phyloP scores from a whole-genome alignment of 2,797 vertebrate genomes.

The Heteromormyrus szaboi region DNA sequence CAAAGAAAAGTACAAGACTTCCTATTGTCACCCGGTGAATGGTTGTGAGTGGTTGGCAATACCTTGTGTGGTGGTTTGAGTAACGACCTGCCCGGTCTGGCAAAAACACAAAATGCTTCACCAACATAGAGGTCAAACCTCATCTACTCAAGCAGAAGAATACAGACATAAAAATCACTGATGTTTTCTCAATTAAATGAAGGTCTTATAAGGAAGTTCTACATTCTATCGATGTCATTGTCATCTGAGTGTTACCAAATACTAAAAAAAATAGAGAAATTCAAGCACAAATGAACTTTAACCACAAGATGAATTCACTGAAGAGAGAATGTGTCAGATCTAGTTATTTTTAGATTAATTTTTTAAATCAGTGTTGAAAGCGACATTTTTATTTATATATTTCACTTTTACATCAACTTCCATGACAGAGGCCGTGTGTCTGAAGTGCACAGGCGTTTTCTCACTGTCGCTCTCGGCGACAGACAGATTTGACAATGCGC shows the following conservation, averaged over 20 bases:
- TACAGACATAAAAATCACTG: not conserved
- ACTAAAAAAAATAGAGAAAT: not conserved
- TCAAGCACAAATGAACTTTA: not conserved
- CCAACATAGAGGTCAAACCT: not conserved
- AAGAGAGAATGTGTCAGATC: not conserved
- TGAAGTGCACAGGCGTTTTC: not conserved
- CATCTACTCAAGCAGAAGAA: not conserved
- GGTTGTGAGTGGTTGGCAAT: not conserved
- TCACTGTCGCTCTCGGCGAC: not conserved
- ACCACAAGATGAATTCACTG: not conserved
- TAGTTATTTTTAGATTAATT: not conserved
- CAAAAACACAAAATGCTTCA: not conserved
- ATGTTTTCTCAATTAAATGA: not conserved
- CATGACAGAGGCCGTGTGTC: not conserved
- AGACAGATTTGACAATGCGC: not conserved
- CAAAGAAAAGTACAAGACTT: not conserved
- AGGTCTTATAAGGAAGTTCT: not conserved
- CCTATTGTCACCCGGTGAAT: not conserved
- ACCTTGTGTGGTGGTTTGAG: not conserved
- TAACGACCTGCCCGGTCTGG: not conserved
- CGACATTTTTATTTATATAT: not conserved
- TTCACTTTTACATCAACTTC: not conserved
- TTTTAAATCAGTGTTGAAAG: not conserved
- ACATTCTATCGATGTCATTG: not conserved
- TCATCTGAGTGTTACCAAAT: not conserved